Evolutionary conservation across 2,797 vertebrate species (phyloP).

Genomic region (Gymnoscopelus microlampas): DNA sequence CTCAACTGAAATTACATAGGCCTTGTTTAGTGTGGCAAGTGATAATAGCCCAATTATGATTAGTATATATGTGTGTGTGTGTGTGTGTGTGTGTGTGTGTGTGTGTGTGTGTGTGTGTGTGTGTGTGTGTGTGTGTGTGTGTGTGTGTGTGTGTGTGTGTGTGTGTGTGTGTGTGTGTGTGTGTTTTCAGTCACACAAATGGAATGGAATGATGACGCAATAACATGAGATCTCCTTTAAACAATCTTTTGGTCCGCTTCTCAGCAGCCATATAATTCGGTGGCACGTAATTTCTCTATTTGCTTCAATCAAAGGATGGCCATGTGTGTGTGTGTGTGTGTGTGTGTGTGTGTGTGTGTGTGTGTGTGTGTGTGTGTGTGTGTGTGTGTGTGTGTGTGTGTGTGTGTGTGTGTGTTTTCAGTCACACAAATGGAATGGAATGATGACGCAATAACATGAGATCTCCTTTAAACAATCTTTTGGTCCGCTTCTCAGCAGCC

Average conservation of each 20-base stretch:
- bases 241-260: slow-evolving; percentile 56
- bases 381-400: not conserved
- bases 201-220: slow-evolving; percentile 46
- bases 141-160: slow-evolving; percentile 2
- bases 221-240: slow-evolving; percentile 36
- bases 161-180: not conserved
- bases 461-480: slow-evolving; percentile 48
- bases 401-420: not conserved
- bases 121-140: not conserved
- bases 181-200: not conserved
- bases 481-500: slow-evolving; percentile 55
- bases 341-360: not conserved
- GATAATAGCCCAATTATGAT: too few species aligned
- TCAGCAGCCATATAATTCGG: slow-evolving; percentile 42
- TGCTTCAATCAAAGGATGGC: slow-evolving; percentile 94
- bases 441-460: slow-evolving; percentile 44
- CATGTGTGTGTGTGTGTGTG: slow-evolving; percentile 82
- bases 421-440: slow-evolving; percentile 21
- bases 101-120: not conserved
- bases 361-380: slow-evolving; percentile 3
- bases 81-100: not conserved
- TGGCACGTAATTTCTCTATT: slow-evolving; percentile 81
- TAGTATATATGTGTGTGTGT: not conserved
- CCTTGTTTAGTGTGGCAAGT: too few species aligned
- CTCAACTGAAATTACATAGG: too few species aligned